These are phyloP conservation scores for Dolomedes plantarius DNA, from an alignment of 2,888 invertebrate genomes.

Conservation along the genomic window DNA sequence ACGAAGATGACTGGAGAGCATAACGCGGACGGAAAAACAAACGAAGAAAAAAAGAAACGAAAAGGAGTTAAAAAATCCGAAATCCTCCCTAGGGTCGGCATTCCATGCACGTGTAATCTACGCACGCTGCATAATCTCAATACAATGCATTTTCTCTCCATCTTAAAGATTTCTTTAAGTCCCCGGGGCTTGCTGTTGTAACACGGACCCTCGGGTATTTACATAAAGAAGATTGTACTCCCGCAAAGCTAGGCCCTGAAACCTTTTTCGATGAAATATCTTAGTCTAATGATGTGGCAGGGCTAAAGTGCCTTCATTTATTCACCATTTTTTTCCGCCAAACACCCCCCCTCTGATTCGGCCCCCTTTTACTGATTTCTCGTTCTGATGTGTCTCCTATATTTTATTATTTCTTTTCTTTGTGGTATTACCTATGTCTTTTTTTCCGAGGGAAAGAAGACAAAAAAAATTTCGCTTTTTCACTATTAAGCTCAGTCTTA, in stretches of 20 bases:
- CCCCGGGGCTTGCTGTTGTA: slow-evolving; percentile 59
- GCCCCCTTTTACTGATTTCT: slow-evolving; percentile 60
- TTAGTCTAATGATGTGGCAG: slow-evolving; percentile 66
- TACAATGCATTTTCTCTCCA: slow-evolving; percentile 47
- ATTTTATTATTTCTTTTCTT: slow-evolving; percentile 36
- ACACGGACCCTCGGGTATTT: slow-evolving; percentile 55
- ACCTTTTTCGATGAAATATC: slow-evolving; percentile 70
- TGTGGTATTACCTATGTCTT: slow-evolving; percentile 63
- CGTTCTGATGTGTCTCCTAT: slow-evolving; percentile 45
- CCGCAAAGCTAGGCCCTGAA: slow-evolving; percentile 43
- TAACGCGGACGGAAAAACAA: not conserved
- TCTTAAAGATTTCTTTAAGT: slow-evolving; percentile 62
- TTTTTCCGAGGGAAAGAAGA: not conserved
- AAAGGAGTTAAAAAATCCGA: not conserved
- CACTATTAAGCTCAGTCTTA: slow-evolving; percentile 67
- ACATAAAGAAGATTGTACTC: slow-evolving; percentile 70
- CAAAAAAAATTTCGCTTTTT: slow-evolving; percentile 37
- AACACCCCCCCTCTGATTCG: not conserved
- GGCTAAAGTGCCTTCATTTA: slow-evolving; percentile 66
- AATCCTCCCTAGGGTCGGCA: slow-evolving; percentile 38
- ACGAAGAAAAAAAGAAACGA: not conserved
- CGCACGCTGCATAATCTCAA: slow-evolving; percentile 63
- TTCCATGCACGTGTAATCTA: slow-evolving; percentile 66
- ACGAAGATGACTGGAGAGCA: not conserved
- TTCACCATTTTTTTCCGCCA: slow-evolving; percentile 57